phyloP scores from a whole-genome alignment of 2,888 invertebrate species.

The Dexiosoma caninum region DNA sequence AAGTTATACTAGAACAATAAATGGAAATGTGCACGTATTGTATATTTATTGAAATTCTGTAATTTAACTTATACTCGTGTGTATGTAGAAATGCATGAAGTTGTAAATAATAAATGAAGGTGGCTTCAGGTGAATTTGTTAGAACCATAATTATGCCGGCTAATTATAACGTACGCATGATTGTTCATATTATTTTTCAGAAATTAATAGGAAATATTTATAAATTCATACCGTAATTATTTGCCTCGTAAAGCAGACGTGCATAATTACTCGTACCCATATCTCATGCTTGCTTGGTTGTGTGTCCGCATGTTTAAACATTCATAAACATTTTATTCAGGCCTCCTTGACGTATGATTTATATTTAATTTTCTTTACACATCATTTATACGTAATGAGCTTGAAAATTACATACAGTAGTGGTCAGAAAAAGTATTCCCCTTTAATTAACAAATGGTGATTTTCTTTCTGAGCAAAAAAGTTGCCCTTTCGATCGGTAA shows the following conservation, averaged over 20 bases:
- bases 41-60: neutral
- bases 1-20: neutral
- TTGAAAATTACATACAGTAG: neutral
- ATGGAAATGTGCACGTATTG: neutral
- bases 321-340: neutral
- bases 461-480: too few relatives aligned
- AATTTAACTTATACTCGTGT: neutral
- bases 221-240: neutral
- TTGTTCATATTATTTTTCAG: too few relatives aligned
- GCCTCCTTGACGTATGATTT: neutral
- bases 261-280: too few relatives aligned
- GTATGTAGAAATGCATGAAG: too few relatives aligned
- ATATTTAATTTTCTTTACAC: neutral
- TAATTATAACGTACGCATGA: neutral
- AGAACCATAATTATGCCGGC: neutral
- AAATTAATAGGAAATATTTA: neutral
- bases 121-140: neutral
- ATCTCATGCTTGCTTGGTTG: neutral
- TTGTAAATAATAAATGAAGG: neutral
- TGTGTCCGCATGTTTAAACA: neutral
- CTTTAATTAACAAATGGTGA: too few relatives aligned
- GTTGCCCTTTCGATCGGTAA: too few relatives aligned
- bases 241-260: too few relatives aligned
- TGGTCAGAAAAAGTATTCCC: neutral
- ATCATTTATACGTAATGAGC: neutral